Conservation (phyloP, 1,140 invertebrate genomes). For the Dinoponera quadriceps region DNA sequence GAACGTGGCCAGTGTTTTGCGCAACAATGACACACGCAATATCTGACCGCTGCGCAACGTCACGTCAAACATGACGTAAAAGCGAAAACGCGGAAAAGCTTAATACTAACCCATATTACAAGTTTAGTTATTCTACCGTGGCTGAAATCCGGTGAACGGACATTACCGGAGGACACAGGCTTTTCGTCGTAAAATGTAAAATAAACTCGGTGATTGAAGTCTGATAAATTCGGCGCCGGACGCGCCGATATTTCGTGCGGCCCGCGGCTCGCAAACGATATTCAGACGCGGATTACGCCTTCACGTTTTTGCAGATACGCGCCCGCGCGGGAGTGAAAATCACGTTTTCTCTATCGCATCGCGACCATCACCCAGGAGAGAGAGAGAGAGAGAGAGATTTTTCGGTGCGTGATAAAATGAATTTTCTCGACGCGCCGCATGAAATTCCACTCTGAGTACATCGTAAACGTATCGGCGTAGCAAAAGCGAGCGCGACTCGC, state of each 20-base stretch:
- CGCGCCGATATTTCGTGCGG: not conserved
- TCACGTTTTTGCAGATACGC: constrained; percentile 22
- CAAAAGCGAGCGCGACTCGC: not conserved
- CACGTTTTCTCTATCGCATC: constrained; percentile 18
- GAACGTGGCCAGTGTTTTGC: too few species aligned
- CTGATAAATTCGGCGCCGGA: not conserved
- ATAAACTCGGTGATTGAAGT: not conserved
- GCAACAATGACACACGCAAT: too few species aligned
- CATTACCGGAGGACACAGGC: not conserved
- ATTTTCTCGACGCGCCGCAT: constrained; percentile 12
- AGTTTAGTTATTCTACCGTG: not conserved
- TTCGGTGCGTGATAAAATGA: constrained; percentile 40
- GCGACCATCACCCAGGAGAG: too few species aligned
- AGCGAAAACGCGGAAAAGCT: not conserved
- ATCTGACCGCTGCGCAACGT: too few species aligned
- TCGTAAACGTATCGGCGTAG: not conserved
- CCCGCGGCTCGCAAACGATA: not conserved
- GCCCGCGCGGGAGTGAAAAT: not conserved
- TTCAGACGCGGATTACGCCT: constrained; percentile 6
- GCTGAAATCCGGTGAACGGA: not conserved
- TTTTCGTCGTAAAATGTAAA: not conserved
- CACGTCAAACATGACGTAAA: too few species aligned
- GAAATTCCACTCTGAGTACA: constrained; percentile 12
- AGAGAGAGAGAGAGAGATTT: constrained; percentile 7
- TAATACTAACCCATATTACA: not conserved